Evolutionary conservation across 2,113 vertebrate species (phyloP).

Genomic region (Terrapene triunguis): DNA sequence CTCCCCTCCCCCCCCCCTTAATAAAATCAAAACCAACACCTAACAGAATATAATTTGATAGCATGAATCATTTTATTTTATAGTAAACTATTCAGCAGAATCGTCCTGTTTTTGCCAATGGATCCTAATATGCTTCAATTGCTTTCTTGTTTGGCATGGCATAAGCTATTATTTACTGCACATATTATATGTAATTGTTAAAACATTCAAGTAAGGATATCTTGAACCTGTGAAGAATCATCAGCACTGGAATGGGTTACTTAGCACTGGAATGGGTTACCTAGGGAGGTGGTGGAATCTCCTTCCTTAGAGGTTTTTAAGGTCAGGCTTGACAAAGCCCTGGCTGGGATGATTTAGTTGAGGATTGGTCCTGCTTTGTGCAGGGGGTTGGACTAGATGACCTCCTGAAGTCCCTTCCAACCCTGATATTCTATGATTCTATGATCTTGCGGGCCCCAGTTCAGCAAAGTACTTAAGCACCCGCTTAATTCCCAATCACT

Average conservation of each 20-base stretch:
- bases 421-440: too few species aligned
- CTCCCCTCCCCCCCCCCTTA: neutral
- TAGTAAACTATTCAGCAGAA: neutral
- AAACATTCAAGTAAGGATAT: neutral
- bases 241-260: too few species aligned
- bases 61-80: neutral
- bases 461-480: slow-evolving; percentile 15
- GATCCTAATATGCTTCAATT: accelerated
- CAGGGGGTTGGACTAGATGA: too few species aligned
- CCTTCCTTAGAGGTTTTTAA: too few species aligned
- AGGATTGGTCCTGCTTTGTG: too few species aligned
- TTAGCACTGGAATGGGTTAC: too few species aligned
- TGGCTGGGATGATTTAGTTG: too few species aligned
- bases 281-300: too few species aligned
- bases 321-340: too few species aligned
- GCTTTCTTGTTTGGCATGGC: neutral
- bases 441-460: neutral
- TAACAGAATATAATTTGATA: neutral
- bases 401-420: too few species aligned
- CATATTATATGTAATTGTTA: neutral
- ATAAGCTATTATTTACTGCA: neutral
- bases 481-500: slow-evolving; percentile 3
- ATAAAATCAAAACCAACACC: neutral
- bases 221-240: slow-evolving; percentile 26
- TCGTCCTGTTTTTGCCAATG: neutral